phyloP scores from a whole-genome alignment of 2,888 invertebrate species.

The Latrodectus elegans region DNA sequence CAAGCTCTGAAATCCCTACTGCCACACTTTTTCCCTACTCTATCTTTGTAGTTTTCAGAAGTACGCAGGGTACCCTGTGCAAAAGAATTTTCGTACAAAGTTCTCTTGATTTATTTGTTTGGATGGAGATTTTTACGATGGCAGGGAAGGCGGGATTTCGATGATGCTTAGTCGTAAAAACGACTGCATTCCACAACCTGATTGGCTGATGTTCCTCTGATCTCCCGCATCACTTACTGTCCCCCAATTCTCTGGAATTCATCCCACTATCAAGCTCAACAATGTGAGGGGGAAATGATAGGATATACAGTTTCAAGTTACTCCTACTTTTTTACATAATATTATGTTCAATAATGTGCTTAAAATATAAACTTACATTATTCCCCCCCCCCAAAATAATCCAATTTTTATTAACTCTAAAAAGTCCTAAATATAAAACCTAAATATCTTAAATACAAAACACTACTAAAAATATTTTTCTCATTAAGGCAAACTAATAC shows the following conservation, averaged over 20 bases:
- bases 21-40: not conserved
- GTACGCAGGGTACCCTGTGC: not conserved
- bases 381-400: too few species aligned
- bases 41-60: not conserved
- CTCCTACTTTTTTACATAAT: not conserved
- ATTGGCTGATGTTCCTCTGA: constrained; percentile 8
- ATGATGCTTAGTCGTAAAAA: constrained; percentile 54
- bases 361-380: not conserved
- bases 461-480: too few species aligned
- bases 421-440: too few species aligned
- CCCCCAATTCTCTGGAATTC: not conserved
- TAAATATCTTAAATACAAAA: too few species aligned
- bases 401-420: too few species aligned
- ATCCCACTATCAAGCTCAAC: too few species aligned
- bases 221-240: constrained; percentile 1
- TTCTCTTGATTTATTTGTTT: constrained; percentile 43
- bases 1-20: not conserved
- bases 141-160: constrained; percentile 53
- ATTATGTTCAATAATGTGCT: not conserved
- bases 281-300: too few species aligned
- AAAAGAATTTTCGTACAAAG: constrained; percentile 16
- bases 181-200: not conserved
- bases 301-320: too few species aligned
- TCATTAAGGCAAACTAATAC: too few species aligned
- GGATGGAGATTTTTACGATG: constrained; percentile 33